Base-by-base conservation (phyloP, 2,797 vertebrate genomes). In the Sebastes cheni region DNA sequence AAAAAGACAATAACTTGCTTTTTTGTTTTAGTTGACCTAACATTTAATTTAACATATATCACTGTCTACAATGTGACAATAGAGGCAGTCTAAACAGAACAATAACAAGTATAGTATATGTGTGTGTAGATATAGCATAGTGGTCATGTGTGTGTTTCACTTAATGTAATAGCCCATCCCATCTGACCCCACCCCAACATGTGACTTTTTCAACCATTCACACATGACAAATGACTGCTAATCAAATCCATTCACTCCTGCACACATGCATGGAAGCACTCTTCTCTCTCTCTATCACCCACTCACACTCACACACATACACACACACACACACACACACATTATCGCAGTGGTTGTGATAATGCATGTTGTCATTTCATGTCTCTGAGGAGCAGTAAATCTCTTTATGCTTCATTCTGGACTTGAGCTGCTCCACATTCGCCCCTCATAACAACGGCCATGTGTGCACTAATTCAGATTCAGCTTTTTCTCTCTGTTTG, bases 321-420 rank as follows among this genome's bases (percentile, higher is more conserved):
- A 36, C 10, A 34, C 10, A 34, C 32, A 34, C 34, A 32, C 58
- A 62, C 71, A 64, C 36, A 32, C 56, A 20, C 68, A 27, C 52
- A 18, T n/a, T n/a, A n/a, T n/a, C n/a, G 46, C 32, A 72, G 62
- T 52, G 29, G 52, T 30, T 16, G 29, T 46, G 72, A 62, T 88
- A 64, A 87, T 84, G 67, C 58, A 86, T 84, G 56, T 62, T 89
- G 86, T 79, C 87, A 82, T 77, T 66, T 71, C 46, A 65, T 65
- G 81, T 89, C 87, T 79, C 87, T 67, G 65, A 67, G 86, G 77
- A 79, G 39, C 75, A 76, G 13, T 66, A 76, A 61, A 77, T 68
- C 66, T 72, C 42, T 72, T 76, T 52, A 78, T 55, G 77, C 34
- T 70, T 83, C 75, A 65, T 70, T 70, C 52, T 80, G 66, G 34